Conservation (phyloP, 2,797 vertebrate species). For the Macrochelys suwanniensis region DNA sequence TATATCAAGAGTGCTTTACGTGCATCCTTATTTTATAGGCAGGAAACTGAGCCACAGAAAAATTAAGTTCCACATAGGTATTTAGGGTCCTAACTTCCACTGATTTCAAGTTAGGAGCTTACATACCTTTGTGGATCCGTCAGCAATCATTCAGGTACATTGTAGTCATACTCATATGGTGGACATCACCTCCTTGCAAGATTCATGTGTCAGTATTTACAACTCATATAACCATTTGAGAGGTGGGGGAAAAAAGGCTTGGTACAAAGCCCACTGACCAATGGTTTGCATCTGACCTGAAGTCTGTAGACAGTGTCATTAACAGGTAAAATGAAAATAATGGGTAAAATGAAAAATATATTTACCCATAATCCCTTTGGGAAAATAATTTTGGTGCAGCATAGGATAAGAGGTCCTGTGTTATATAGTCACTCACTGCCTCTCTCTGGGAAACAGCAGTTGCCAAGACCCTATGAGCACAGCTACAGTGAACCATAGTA, state of each 20-base stretch:
- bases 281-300: not conserved
- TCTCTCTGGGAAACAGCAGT: constrained; percentile 20
- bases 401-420: not conserved
- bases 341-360: too few relatives aligned
- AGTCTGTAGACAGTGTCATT: not conserved
- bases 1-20: not conserved
- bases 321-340: too few relatives aligned
- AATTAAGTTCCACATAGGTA: not conserved
- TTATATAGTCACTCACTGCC: constrained; percentile 40
- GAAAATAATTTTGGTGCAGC: not conserved
- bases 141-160: not conserved
- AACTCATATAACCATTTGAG: not conserved
- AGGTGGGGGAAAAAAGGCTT: not conserved
- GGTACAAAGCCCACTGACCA: not conserved
- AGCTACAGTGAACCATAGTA: not conserved
- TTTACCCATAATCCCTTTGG: not conserved
- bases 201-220: not conserved
- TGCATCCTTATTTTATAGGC: not conserved
- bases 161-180: not conserved
- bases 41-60: not conserved
- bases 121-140: not conserved
- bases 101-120: not conserved
- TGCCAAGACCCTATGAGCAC: constrained; percentile 3
- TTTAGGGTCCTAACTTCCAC: not conserved
- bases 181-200: not conserved